Evolutionary conservation across 2,888 invertebrate species (phyloP).

Genomic region (Tenthredo scrophulariae): DNA sequence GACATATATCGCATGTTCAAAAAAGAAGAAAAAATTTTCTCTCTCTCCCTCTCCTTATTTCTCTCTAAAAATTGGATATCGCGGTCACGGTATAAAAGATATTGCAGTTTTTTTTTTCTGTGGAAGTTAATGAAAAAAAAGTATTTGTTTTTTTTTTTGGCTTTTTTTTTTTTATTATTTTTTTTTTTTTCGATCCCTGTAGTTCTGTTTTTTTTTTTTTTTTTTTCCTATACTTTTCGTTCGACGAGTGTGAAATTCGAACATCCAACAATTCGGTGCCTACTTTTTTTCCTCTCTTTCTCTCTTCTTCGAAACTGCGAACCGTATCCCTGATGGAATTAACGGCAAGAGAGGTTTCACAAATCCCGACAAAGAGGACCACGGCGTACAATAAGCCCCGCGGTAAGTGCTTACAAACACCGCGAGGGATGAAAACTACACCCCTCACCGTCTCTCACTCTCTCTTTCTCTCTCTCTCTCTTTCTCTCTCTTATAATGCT

Average conservation of each 20-base stretch:
- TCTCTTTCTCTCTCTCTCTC: conserved; percentile 55
- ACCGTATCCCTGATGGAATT: conserved; percentile 61
- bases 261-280: not conserved
- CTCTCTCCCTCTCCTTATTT: too few species aligned
- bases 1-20: not conserved
- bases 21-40: too few species aligned
- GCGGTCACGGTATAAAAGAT: not conserved
- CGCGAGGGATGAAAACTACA: conserved; percentile 43
- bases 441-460: conserved; percentile 56
- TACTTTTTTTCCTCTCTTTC: not conserved
- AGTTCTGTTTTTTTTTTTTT: not conserved
- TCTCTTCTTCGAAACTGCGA: not conserved
- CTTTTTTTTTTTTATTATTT: not conserved
- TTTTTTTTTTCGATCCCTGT: not conserved
- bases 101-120: not conserved
- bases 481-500: conserved; percentile 36
- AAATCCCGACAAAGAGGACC: conserved; percentile 72
- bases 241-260: not conserved
- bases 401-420: conserved; percentile 53
- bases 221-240: not conserved
- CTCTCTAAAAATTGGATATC: not conserved
- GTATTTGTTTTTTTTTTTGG: too few species aligned
- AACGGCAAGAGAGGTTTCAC: conserved; percentile 71
- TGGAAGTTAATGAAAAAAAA: too few species aligned
- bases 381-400: conserved; percentile 64